phyloP scores from a whole-genome alignment of 2,888 invertebrate species.

The Hermaeophaga mercurialis region DNA sequence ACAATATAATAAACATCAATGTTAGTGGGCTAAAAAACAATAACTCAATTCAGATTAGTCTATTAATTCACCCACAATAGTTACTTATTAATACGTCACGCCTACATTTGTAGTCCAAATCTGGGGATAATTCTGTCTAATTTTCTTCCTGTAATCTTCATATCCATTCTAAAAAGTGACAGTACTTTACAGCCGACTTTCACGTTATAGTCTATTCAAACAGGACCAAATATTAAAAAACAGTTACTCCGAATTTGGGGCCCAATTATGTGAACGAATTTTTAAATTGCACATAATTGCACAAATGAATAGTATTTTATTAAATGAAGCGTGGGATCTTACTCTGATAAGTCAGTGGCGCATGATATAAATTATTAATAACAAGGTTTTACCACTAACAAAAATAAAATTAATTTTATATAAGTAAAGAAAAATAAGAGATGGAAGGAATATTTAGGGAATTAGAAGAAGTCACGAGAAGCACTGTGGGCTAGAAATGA shows the following conservation, averaged over 20 bases:
- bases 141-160: background rate
- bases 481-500: no score
- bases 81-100: background rate
- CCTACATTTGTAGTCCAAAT: background rate
- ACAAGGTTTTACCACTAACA: no score
- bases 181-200: background rate
- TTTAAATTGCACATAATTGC: conserved; percentile 17
- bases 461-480: no score
- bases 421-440: no score
- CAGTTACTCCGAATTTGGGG: conserved; percentile 11
- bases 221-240: conserved; percentile 10
- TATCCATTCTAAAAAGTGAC: conserved; percentile 6
- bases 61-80: background rate
- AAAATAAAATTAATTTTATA: no score
- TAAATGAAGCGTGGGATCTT: conserved; percentile 13
- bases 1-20: no score
- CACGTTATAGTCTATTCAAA: conserved; percentile 8
- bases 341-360: background rate
- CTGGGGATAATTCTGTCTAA: background rate
- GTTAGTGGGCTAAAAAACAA: conserved; percentile 1
- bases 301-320: conserved; percentile 12
- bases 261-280: conserved; percentile 14
- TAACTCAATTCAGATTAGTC: background rate
- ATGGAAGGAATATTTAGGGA: no score
- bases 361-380: no score